Base-by-base conservation (phyloP, 2,888 invertebrate genomes). In the Melinaea menophilus region DNA sequence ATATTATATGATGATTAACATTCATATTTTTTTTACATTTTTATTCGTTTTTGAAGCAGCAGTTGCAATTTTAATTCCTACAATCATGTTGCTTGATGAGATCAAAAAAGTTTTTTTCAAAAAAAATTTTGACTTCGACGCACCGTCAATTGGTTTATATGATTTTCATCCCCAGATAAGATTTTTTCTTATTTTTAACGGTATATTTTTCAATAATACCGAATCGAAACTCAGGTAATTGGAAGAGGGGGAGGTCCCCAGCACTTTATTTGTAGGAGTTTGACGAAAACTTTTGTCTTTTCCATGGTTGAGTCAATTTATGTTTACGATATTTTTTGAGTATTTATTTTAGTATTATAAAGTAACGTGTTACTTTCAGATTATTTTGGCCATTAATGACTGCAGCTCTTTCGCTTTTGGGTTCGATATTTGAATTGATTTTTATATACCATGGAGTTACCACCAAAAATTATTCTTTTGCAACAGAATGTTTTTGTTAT, bases 401-500 rank as follows among this genome's bases (percentile, higher is more conserved):
- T 56, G 66, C 72, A 0, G 9, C 56, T 2, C 13, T 80, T 1
- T 64, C 77, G 0, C 13, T 81, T 0, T 31, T 73, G 1, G 73
- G 68, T 0, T 41, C 74, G 33, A 63, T 34, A 0, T 67, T 86
- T 0, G 77, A 85, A 68, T 3, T 64, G 1, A 72, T 82, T 35
- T 74, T 73, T 57, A 71, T 85, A 1, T 56, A 69, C 56, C 81
- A 75, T 37, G 81, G 79, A 0, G 2, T 84, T 2, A 13, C 57
- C 0, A 56, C 64, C 1, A 61, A 73, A 2, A 83, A 87, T 69
- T 79, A 84, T 56, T 71, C 80, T 0, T 74, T 78, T 11, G 85
- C 86, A 0, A 81, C 81, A 0, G 86, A 86, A 67, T 77, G 79
- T 45, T 82, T 85, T 69, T 84, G 81, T 65, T 87, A 85, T 63